Evolutionary conservation across 2,113 vertebrate species (phyloP).

Genomic region (Candoia aspera): DNA sequence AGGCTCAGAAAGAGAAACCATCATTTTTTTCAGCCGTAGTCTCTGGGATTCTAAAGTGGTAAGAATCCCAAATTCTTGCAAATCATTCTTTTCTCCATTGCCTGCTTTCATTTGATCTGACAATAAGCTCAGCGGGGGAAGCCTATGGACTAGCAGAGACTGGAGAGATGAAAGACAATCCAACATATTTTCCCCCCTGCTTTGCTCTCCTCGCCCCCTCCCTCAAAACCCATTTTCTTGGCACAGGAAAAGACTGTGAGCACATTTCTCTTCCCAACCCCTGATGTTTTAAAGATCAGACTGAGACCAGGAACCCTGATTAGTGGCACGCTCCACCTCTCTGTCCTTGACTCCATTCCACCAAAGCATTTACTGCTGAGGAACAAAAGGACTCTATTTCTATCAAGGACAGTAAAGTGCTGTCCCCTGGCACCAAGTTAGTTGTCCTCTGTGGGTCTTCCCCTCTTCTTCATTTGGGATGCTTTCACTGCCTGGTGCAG

Average conservation of each 20-base stretch:
- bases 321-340: conserved; percentile 51
- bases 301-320: conserved; percentile 56
- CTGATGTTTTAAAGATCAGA: conserved; percentile 64
- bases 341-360: not conserved
- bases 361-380: conserved; percentile 66
- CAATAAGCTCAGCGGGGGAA: conserved; percentile 55
- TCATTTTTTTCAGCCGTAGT: no score
- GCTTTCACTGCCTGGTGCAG: not conserved
- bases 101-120: conserved; percentile 60
- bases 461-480: no score
- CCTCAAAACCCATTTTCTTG: conserved; percentile 53
- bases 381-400: not conserved
- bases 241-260: conserved; percentile 63
- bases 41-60: not conserved
- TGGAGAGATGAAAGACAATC: conserved; percentile 60
- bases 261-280: conserved; percentile 53
- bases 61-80: not conserved
- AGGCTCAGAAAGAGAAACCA: fast-evolving
- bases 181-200: conserved; percentile 57
- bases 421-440: not conserved
- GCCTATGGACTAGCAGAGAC: conserved; percentile 56
- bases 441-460: not conserved
- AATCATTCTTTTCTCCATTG: conserved; percentile 51
- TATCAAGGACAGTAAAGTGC: fast-evolving
- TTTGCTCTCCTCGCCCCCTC: conserved; percentile 36